phyloP scores from a whole-genome alignment of 2,888 invertebrate genomes.

The Pasiphila rectangulata region DNA sequence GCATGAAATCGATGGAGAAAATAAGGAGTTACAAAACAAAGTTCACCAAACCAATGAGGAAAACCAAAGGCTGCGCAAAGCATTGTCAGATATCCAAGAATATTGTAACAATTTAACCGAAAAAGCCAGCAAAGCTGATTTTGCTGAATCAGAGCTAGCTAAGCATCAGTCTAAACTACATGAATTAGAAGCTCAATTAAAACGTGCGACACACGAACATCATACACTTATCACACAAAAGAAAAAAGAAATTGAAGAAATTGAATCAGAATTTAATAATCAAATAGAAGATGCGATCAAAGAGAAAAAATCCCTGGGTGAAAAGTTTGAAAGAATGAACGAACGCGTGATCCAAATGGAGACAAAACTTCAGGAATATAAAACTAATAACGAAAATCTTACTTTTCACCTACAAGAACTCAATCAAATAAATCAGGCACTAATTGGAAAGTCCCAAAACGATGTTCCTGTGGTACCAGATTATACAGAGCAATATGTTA shows the following conservation, averaged over 20 bases:
- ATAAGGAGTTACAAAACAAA: constrained; percentile 78
- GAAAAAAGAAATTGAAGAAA: constrained; percentile 65
- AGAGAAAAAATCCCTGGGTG: constrained; percentile 71
- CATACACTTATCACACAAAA: constrained; percentile 64
- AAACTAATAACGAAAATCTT: constrained; percentile 53
- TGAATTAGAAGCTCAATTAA: constrained; percentile 69
- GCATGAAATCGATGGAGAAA: constrained; percentile 80
- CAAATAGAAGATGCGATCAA: constrained; percentile 72
- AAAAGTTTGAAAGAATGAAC: constrained; percentile 71
- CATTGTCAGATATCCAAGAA: constrained; percentile 66
- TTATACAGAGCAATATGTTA: constrained; percentile 74
- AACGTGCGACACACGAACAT: constrained; percentile 56
- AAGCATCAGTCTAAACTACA: constrained; percentile 60
- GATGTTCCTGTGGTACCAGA: constrained; percentile 49
- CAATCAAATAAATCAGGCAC: constrained; percentile 54
- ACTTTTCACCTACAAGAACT: constrained; percentile 59
- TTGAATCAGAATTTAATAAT: constrained; percentile 70
- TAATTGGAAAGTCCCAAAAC: constrained; percentile 45
- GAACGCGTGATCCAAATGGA: constrained; percentile 69
- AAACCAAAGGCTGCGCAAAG: constrained; percentile 70
- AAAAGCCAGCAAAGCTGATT: constrained; percentile 58
- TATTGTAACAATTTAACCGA: constrained; percentile 57
- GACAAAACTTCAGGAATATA: constrained; percentile 59
- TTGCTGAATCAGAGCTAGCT: constrained; percentile 52
- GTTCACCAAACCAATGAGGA: constrained; percentile 76